Percentiles rank a stretch among this genome's conserved stretches.
Evolutionary conservation across 2,797 vertebrate genomes (phyloP).

Genomic region (Coreius guichenoti): DNA sequence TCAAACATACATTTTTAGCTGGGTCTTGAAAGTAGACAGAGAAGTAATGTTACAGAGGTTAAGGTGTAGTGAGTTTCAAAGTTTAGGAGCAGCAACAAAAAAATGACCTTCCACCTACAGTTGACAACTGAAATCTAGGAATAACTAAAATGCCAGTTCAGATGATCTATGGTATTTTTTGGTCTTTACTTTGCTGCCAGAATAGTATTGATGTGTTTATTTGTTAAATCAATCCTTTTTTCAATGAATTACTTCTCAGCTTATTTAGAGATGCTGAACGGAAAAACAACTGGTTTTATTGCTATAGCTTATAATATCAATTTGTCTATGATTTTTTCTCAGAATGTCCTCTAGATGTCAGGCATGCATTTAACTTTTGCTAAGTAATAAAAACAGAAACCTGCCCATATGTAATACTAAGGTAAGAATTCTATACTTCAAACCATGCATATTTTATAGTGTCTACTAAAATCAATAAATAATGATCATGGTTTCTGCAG

Average conservation of each 20-base stretch:
- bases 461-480: background rate
- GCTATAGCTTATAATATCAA: no score
- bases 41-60: no score
- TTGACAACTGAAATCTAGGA: no score
- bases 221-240: background rate
- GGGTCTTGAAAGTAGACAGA: no score
- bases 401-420: background rate
- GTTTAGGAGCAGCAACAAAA: no score
- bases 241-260: background rate
- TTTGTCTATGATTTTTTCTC: background rate
- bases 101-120: no score
- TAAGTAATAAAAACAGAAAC: background rate
- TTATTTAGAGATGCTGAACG: background rate
- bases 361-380: background rate
- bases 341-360: constrained; percentile 7
- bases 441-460: background rate
- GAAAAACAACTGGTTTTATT: background rate
- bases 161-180: background rate
- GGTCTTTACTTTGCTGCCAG: background rate
- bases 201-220: background rate
- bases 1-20: no score
- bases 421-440: background rate
- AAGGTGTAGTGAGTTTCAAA: no score
- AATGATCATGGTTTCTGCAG: no score
- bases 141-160: no score